These are phyloP conservation scores for Acromyrmex charruanus DNA, from an alignment of 1,140 invertebrate species.

Conservation along the genomic window DNA sequence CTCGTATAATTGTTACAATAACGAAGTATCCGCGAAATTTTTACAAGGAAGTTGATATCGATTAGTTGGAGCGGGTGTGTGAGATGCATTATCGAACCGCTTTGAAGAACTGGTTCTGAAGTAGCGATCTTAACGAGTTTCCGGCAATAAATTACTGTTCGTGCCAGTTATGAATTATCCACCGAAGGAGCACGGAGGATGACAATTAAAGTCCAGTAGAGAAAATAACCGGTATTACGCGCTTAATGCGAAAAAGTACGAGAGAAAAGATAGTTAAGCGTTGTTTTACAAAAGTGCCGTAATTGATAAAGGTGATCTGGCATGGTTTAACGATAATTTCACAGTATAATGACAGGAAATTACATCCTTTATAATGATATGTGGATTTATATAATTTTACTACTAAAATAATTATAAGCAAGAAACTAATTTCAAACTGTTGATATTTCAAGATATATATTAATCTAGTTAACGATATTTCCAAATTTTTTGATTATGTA, in stretches of 20 bases:
- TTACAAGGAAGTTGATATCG: constrained; percentile 26
- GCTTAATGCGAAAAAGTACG: constrained; percentile 43
- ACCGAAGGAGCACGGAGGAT: constrained; percentile 35
- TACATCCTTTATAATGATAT: neutral
- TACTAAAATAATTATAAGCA: neutral
- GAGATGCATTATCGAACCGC: constrained; percentile 45
- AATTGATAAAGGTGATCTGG: constrained; percentile 13
- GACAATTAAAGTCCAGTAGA: constrained; percentile 54
- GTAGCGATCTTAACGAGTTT: constrained; percentile 59
- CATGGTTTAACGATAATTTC: constrained; percentile 21
- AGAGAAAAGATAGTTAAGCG: constrained; percentile 40
- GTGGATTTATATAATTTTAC: neutral
- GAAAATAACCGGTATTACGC: constrained; percentile 59
- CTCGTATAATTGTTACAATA: neutral
- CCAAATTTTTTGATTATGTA: neutral
- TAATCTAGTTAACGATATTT: neutral
- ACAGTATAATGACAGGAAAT: constrained; percentile 43
- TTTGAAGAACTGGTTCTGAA: constrained; percentile 57
- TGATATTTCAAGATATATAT: neutral
- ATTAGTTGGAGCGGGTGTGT: constrained; percentile 38
- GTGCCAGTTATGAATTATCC: constrained; percentile 56
- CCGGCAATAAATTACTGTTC: constrained; percentile 60
- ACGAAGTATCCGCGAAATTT: constrained; percentile 25
- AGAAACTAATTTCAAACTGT: neutral
- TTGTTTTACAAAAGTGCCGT: constrained; percentile 24